Evolutionary conservation across 2,113 vertebrate genomes (phyloP).

Genomic region (Saguinus imperator): DNA sequence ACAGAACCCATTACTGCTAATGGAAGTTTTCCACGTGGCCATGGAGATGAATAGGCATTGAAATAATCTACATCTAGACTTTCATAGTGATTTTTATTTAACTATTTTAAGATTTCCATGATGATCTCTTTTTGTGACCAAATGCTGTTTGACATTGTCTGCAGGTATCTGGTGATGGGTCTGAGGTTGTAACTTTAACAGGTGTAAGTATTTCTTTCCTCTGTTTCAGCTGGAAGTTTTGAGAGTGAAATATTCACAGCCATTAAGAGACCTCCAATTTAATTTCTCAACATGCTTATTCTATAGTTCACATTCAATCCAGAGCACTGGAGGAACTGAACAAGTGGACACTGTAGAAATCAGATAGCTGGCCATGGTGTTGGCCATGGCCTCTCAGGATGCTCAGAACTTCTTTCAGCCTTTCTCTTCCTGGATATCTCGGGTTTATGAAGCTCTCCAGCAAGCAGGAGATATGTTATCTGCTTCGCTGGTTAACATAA

Average conservation of each 20-base stretch:
- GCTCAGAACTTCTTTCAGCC: conserved; percentile 83
- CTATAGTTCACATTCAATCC: conserved; percentile 81
- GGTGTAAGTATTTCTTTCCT: conserved; percentile 73
- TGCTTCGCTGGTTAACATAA: conserved; percentile 80
- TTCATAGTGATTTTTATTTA: conserved; percentile 53
- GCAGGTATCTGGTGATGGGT: conserved; percentile 57
- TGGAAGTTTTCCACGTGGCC: conserved; percentile 10
- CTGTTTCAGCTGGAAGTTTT: conserved; percentile 76
- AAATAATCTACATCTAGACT: conserved; percentile 43
- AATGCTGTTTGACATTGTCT: conserved; percentile 57
- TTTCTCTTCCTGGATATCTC: conserved; percentile 88
- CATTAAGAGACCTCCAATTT: conserved; percentile 80
- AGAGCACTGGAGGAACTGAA: conserved; percentile 80
- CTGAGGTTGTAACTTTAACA: conserved; percentile 58
- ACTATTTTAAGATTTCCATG: conserved; percentile 35
- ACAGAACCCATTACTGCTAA: conserved; percentile 40
- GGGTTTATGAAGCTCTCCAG: conserved; percentile 86
- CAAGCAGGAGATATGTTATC: conserved; percentile 84
- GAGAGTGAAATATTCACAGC: conserved; percentile 72
- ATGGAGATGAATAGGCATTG: conserved; percentile 39
- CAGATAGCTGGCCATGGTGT: conserved; percentile 73
- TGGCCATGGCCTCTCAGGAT: conserved; percentile 85
- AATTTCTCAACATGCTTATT: conserved; percentile 84
- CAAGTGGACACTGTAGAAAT: conserved; percentile 68
- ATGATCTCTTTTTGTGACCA: conserved; percentile 34